A percentile compares a stretch with the other conserved stretches of the same genome.
Conservation (phyloP, 1,140 invertebrate genomes). For the Drosophila pseudoobscura region DNA sequence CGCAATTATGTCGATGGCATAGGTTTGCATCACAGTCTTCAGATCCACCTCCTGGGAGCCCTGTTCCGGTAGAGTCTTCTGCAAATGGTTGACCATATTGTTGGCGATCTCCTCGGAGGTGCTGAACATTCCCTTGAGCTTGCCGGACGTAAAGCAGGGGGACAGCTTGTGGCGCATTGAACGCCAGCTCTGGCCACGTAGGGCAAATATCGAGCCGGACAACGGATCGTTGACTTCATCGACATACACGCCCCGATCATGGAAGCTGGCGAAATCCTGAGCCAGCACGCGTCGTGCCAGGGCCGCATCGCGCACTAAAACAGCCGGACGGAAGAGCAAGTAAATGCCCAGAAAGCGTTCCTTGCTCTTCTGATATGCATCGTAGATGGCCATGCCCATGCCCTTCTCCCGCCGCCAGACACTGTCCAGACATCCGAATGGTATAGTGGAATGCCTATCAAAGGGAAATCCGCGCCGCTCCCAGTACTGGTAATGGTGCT, state of each 20-base stretch:
- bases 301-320: constrained; percentile 84
- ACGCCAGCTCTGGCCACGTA: constrained; percentile 84
- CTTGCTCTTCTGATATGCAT: constrained; percentile 62
- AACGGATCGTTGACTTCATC: constrained; percentile 80
- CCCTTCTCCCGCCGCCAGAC: constrained; percentile 50
- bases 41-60: constrained; percentile 55
- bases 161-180: constrained; percentile 84
- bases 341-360: constrained; percentile 73
- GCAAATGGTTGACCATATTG: constrained; percentile 65
- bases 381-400: constrained; percentile 68
- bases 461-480: constrained; percentile 55
- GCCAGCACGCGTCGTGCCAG: constrained; percentile 83
- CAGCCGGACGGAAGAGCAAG: constrained; percentile 75
- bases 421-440: constrained; percentile 67
- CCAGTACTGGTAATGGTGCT: constrained; percentile 67
- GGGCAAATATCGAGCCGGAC: constrained; percentile 81
- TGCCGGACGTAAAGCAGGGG: constrained; percentile 85
- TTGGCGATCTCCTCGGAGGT: constrained; percentile 83
- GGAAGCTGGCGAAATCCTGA: constrained; percentile 83
- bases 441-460: constrained; percentile 52
- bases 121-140: constrained; percentile 85
- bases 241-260: constrained; percentile 81
- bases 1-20: constrained; percentile 74
- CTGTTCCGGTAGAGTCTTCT: constrained; percentile 46
- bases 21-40: constrained; percentile 57